Evolutionary conservation across 1,140 invertebrate species (phyloP).

Genomic region (Heliconius himera): DNA sequence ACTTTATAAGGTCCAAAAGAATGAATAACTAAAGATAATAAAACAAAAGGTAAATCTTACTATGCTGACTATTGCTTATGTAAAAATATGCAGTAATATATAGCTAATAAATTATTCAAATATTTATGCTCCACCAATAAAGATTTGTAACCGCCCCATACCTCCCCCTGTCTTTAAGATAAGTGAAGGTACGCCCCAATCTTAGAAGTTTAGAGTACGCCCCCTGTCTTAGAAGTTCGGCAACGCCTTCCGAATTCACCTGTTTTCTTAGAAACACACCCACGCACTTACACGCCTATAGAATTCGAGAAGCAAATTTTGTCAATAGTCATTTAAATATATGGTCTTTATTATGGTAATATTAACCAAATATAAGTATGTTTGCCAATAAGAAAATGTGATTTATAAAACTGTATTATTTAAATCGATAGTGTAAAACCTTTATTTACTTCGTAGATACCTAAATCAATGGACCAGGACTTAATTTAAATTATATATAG

Average conservation of each 20-base stretch:
- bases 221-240: slow-evolving; percentile 41
- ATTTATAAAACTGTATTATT: no score
- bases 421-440: no score
- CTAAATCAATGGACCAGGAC: no score
- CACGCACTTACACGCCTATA: slow-evolving; percentile 48
- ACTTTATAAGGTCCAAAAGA: neutral
- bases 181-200: slow-evolving; percentile 53
- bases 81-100: neutral
- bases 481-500: no score
- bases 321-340: neutral
- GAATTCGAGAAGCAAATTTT: neutral
- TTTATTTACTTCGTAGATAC: no score
- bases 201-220: slow-evolving; percentile 59
- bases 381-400: no score
- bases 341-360: no score
- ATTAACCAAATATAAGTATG: no score
- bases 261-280: slow-evolving; percentile 20
- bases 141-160: slow-evolving; percentile 41
- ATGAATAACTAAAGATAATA: neutral
- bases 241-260: slow-evolving; percentile 22
- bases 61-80: neutral
- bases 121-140: slow-evolving; percentile 46
- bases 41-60: neutral
- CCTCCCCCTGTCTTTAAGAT: slow-evolving; percentile 30
- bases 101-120: slow-evolving; percentile 1